These are phyloP conservation scores for Dolomedes plantarius DNA, from an alignment of 2,888 invertebrate species.

Conservation along the genomic window DNA sequence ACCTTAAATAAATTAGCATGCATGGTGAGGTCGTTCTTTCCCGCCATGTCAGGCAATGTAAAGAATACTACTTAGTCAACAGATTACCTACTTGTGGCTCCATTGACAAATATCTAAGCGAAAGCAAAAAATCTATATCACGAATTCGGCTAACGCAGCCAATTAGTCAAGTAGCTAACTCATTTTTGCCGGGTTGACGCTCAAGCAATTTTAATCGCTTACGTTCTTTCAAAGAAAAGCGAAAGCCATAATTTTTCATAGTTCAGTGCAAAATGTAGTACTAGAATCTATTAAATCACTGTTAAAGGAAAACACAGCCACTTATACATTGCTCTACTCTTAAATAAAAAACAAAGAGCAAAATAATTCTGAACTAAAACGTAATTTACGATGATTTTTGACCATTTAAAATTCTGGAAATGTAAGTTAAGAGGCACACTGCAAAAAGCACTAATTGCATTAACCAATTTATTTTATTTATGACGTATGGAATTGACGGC, in stretches of 20 bases:
- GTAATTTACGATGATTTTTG: too few species aligned
- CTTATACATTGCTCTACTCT: too few species aligned
- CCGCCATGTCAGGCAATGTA: constrained; percentile 30
- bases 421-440: too few species aligned
- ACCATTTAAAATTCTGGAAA: too few species aligned
- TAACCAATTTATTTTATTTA: too few species aligned
- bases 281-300: constrained; percentile 24
- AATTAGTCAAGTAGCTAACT: constrained; percentile 31
- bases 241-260: constrained; percentile 28
- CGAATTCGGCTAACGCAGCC: constrained; percentile 35
- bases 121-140: constrained; percentile 41
- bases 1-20: constrained; percentile 1
- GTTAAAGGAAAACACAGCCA: constrained; percentile 18
- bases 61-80: constrained; percentile 43
- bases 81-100: constrained; percentile 61
- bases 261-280: constrained; percentile 14
- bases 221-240: too few species aligned
- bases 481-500: too few species aligned
- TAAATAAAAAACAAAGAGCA: too few species aligned
- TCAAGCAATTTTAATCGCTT: too few species aligned
- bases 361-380: too few species aligned
- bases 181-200: constrained; percentile 20
- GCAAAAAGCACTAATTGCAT: too few species aligned
- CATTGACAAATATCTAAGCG: constrained; percentile 37
- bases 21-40: not conserved